A percentile compares a stretch with the other conserved stretches of the same genome.
Conservation (phyloP, 2,888 invertebrate species). For the Phyllotreta cruciferae region DNA sequence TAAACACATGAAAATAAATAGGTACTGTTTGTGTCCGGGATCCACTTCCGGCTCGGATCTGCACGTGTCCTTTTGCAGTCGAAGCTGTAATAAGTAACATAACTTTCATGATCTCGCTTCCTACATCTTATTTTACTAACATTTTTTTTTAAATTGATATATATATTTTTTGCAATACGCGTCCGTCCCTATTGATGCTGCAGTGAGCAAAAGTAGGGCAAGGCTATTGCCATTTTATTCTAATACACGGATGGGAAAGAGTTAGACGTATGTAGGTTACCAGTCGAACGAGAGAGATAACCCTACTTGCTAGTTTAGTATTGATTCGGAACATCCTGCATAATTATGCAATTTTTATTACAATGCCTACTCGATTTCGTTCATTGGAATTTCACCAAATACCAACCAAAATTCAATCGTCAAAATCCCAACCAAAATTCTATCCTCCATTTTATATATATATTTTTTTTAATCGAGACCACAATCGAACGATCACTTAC, state of each 20-base stretch:
- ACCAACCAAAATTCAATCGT: constrained; percentile 29
- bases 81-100: constrained; percentile 59
- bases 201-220: constrained; percentile 59
- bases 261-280: constrained; percentile 52
- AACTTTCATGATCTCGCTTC: constrained; percentile 58
- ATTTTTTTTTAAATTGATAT: too few species aligned
- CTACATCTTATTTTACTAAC: constrained; percentile 51
- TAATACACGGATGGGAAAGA: constrained; percentile 51
- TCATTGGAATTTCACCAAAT: constrained; percentile 18
- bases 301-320: constrained; percentile 56
- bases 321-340: constrained; percentile 60
- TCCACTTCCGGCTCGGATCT: constrained; percentile 50
- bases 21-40: constrained; percentile 60
- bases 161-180: constrained; percentile 35
- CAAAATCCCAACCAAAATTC: constrained; percentile 21
- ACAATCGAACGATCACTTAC: constrained; percentile 41
- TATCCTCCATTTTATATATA: constrained; percentile 40
- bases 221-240: constrained; percentile 51
- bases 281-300: constrained; percentile 56
- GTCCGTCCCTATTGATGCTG: constrained; percentile 54
- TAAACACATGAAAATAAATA: constrained; percentile 63
- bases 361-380: constrained; percentile 34
- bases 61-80: constrained; percentile 55
- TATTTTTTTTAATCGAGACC: constrained; percentile 16
- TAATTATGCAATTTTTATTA: constrained; percentile 54